Percentiles rank a stretch among this genome's conserved stretches.
Evolutionary conservation across 2,888 invertebrate species (phyloP).

Genomic region (Platycnemis pennipes): DNA sequence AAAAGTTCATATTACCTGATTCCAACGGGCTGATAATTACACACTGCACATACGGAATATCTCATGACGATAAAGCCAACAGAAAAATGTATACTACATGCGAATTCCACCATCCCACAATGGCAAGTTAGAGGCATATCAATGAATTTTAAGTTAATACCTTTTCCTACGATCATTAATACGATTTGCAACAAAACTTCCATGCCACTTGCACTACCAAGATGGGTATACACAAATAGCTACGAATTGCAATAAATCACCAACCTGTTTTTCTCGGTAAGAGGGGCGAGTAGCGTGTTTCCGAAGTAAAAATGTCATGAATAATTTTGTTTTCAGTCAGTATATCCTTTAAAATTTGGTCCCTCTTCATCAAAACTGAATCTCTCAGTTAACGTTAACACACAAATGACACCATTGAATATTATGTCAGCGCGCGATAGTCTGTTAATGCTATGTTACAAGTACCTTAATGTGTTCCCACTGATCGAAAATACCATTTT

Average conservation of each 20-base stretch:
- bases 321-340: slow-evolving; percentile 28
- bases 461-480: slow-evolving; percentile 57
- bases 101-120: not conserved
- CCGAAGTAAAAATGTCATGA: slow-evolving; percentile 64
- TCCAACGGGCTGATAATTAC: no score
- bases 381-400: slow-evolving; percentile 41
- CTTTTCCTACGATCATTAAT: not conserved
- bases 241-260: slow-evolving; percentile 39
- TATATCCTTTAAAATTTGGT: slow-evolving; percentile 43
- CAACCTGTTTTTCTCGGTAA: slow-evolving; percentile 64
- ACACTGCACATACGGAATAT: not conserved
- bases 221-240: slow-evolving; percentile 45
- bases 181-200: slow-evolving; percentile 5
- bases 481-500: slow-evolving; percentile 56
- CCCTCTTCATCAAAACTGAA: slow-evolving; percentile 52
- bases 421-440: slow-evolving; percentile 52
- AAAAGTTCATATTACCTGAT: no score
- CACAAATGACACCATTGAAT: slow-evolving; percentile 50
- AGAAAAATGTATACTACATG: slow-evolving; percentile 12
- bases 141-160: not conserved
- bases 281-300: slow-evolving; percentile 63
- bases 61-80: not conserved
- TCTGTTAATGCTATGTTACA: slow-evolving; percentile 55
- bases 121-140: not conserved
- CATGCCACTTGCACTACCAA: slow-evolving; percentile 63